Evolutionary conservation across 2,113 vertebrate species (phyloP), one percentile per base, ranked within the genome.

Genomic region (Melanostigma gelatinosum): DNA sequence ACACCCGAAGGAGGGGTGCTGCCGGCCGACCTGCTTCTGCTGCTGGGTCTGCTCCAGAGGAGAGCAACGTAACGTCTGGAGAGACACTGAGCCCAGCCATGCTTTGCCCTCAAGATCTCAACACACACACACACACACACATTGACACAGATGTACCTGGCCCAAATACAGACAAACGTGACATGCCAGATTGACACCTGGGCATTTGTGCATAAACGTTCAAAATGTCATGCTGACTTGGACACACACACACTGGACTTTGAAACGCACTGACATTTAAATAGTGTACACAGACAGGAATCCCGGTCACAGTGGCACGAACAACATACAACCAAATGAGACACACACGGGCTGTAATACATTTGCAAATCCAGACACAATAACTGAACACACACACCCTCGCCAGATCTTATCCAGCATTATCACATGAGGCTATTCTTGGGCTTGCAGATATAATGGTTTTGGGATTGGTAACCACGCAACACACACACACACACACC

Each of bases 61-160:
- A 83, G 85, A 86, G 83, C 88, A 92, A 91, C 92, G 93, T 92
- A 91, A 94, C 72, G 92, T 94, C 92, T 94, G 91, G 91, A 90
- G 87, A 87, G 90, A 90, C 85, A 29, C 48, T 6, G 75, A 86
- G 79, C 71, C 70, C 77, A 82, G 90, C 80, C 82, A 2, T 9
- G 85, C 89, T 92, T 93, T 92, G 91, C 92, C 92, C 87, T 87
- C 42, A 5, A 74, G 54, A 84, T 87, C 83, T 50, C 79, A 67
- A 85, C 79, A 68, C 20, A n/a, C 72, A 65, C 60, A 72, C 34
- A 81, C 75, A 75, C 32, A 52, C 48, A 10, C 38, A 60, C 40
- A 8, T 8, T 57, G 54, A 61, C 46, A 18, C 29, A 58, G 27
- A 72, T 44, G 48, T 54, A 13, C 8, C 1, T 44, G n/a, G 27